A percentile compares a stretch with the other conserved stretches of the same genome.
Conservation (phyloP, 2,113 vertebrate species). For the Polypterus senegalus region DNA sequence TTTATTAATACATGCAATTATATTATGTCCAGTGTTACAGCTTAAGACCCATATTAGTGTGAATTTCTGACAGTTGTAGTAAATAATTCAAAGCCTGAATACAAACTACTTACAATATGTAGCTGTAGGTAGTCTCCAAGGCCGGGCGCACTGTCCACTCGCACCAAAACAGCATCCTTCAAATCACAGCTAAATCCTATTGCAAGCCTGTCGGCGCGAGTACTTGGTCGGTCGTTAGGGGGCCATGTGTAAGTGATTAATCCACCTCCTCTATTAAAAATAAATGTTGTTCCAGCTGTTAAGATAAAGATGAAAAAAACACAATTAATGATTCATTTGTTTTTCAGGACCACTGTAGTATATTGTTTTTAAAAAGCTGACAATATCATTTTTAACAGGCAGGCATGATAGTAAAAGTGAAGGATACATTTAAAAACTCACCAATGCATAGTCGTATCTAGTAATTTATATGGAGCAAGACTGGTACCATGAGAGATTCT, state of each 20-base stretch:
- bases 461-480: too few species aligned
- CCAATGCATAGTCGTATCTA: too few species aligned
- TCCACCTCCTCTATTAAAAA: conserved; percentile 95
- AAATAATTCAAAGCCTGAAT: conserved; percentile 1
- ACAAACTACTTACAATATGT: conserved; percentile 84
- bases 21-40: too few species aligned
- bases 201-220: conserved; percentile 88
- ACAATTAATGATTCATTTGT: too few species aligned
- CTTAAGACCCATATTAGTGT: too few species aligned
- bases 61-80: background rate
- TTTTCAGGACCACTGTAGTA: too few species aligned
- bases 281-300: conserved; percentile 91
- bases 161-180: conserved; percentile 85
- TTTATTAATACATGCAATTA: too few species aligned
- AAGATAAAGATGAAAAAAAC: conserved; percentile 24
- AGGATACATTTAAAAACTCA: too few species aligned
- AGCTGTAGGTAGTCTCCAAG: conserved; percentile 95
- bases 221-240: conserved; percentile 92
- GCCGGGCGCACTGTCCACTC: conserved; percentile 93
- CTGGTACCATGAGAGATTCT: too few species aligned
- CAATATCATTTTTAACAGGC: too few species aligned
- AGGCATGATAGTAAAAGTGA: too few species aligned
- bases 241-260: conserved; percentile 97
- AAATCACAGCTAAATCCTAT: conserved; percentile 95
- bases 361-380: too few species aligned